phyloP scores from a whole-genome alignment of 2,113 vertebrate species.

The Machaerirhynchus nigripectus region DNA sequence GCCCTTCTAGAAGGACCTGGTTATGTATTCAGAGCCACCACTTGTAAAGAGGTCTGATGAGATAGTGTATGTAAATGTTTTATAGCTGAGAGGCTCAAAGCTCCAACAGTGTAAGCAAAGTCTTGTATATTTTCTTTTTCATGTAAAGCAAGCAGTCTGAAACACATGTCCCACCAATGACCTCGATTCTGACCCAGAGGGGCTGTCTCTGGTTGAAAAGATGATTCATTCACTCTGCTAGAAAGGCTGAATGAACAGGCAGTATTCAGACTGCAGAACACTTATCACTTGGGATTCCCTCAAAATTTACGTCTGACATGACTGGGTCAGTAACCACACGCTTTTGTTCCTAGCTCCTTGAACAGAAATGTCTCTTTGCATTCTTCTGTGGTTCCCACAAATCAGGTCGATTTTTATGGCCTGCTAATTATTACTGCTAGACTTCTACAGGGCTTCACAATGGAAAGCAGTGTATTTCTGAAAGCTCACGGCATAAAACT shows the following conservation, averaged over 20 bases:
- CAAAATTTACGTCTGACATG: conserved; percentile 58
- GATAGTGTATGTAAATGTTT: neutral
- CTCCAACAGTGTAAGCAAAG: neutral
- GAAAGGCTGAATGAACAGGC: conserved; percentile 54
- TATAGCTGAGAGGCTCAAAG: neutral
- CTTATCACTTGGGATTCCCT: conserved; percentile 65
- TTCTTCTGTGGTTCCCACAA: conserved; percentile 49
- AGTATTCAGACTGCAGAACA: conserved; percentile 13
- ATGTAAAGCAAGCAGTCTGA: conserved; percentile 18
- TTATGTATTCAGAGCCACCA: neutral
- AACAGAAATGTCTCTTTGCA: conserved; percentile 49
- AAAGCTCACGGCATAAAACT: conserved; percentile 44
- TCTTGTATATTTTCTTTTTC: neutral
- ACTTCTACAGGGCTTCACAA: conserved; percentile 36
- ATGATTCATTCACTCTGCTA: conserved; percentile 45
- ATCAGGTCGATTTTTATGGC: conserved; percentile 64
- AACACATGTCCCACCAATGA: neutral
- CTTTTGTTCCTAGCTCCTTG: conserved; percentile 38
- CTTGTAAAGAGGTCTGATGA: neutral
- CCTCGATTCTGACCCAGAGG: conserved; percentile 48
- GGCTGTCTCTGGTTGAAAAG: conserved; percentile 44
- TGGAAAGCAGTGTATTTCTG: neutral
- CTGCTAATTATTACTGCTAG: conserved; percentile 59
- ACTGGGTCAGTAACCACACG: conserved; percentile 50
- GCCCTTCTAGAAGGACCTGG: neutral